Evolutionary conservation across 2,888 invertebrate species (phyloP), one percentile per base, ranked within the genome.

Genomic region (Nymphalis polychloros): DNA sequence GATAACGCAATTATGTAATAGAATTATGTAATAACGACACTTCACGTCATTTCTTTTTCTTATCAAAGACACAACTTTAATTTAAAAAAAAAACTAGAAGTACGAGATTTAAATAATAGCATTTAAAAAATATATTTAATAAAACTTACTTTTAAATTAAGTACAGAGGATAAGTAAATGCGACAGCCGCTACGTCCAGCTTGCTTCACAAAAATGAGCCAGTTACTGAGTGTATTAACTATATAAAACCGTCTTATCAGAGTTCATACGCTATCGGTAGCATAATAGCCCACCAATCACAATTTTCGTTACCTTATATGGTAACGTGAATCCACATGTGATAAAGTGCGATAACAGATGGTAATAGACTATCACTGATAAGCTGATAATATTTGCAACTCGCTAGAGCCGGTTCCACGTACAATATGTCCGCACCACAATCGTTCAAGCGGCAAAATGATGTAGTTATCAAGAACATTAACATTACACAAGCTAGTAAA

Each of bases 261-360:
- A 87, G 84, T 85, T 84, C 83, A 84, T 87, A 88, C 89, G 92
- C 90, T 92, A 93, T 92, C 90, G 86, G 83, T 82, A 83, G 83
- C 83, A 85, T 81, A 84, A 82, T 84, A 85, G 84, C 87, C 93
- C 89, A 86, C 95, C 95, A 95, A 95, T 95, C 92, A 93, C 90
- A 88, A 84, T 86, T 89, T 90, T 90, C 94, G 95, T 95, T 94
- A 95, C 96, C 96, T 95, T 96, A 96, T 96, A 96, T 94, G 96
- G 96, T 93, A 94, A 94, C 80, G 83, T 81, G 82, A 85, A 78
- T 82, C 78, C 81, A 84, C 82, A 83, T 79, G 76, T 88, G 85
- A 88, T 88, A 86, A 79, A 80, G 78, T 78, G 79, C 84, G 89
- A 90, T 89, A 90, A 86, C 70, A 62, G 68, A 64, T 68, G 64